A percentile compares a stretch with the other conserved stretches of the same genome.
Conservation (phyloP, 2,888 invertebrate genomes). For the Megalurothrips usitatus region DNA sequence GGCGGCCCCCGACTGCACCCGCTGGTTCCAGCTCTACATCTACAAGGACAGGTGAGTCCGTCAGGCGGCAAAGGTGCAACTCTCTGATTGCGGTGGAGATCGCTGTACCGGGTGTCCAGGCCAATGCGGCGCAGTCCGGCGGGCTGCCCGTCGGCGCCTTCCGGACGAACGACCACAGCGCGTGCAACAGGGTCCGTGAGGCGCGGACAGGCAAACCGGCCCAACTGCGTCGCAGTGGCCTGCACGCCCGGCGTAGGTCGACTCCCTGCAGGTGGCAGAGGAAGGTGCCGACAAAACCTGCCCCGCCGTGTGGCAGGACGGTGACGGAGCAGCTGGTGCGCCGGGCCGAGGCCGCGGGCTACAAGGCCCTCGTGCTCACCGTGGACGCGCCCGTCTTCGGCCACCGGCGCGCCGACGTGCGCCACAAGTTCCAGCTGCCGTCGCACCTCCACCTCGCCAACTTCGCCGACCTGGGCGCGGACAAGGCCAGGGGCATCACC, state of each 20-base stretch:
- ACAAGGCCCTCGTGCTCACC: constrained; percentile 78
- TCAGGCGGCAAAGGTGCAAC: too few relatives aligned
- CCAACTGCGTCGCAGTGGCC: too few relatives aligned
- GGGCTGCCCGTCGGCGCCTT: too few relatives aligned
- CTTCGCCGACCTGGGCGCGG: constrained; percentile 55
- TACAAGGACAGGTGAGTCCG: constrained; percentile 74
- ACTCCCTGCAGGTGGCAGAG: too few relatives aligned
- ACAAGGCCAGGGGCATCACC: constrained; percentile 49
- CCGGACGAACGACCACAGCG: too few relatives aligned
- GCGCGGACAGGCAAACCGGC: too few relatives aligned
- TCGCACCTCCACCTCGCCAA: constrained; percentile 75
- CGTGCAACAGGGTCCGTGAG: too few relatives aligned
- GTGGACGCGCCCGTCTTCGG: constrained; percentile 88
- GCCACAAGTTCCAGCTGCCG: constrained; percentile 80
- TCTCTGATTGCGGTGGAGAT: too few relatives aligned
- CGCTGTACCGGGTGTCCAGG: too few relatives aligned
- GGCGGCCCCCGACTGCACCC: constrained; percentile 67
- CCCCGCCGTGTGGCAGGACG: constrained; percentile 48
- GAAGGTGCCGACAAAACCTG: too few relatives aligned
- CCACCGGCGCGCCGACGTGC: constrained; percentile 70
- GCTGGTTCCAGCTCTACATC: constrained; percentile 92
- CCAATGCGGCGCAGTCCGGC: too few relatives aligned
- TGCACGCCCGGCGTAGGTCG: too few relatives aligned
- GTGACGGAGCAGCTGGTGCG: constrained; percentile 66
- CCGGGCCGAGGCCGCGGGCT: constrained; percentile 79